phyloP scores from a whole-genome alignment of 2,797 vertebrate species.

The Phyllotis vaccarum region DNA sequence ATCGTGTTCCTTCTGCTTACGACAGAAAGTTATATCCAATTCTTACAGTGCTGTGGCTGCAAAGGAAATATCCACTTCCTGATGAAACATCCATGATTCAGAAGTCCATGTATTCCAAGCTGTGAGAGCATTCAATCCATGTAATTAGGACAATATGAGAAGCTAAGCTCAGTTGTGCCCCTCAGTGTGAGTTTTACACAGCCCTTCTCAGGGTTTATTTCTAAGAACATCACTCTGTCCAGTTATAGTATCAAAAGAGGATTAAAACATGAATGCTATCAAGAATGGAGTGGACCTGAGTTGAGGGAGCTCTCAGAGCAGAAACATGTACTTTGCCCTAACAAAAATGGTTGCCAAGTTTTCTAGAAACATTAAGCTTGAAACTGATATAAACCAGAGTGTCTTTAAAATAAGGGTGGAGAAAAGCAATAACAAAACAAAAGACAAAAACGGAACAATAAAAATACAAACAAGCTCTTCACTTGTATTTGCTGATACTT shows the following conservation, averaged over 20 bases:
- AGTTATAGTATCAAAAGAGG: slow-evolving; percentile 61
- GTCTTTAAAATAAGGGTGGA: neutral
- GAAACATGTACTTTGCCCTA: slow-evolving; percentile 25
- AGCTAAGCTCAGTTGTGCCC: slow-evolving; percentile 68
- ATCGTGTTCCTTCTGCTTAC: neutral
- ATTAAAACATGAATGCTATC: slow-evolving; percentile 66
- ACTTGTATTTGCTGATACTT: slow-evolving; percentile 32
- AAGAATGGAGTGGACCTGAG: slow-evolving; percentile 2
- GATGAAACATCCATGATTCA: slow-evolving; percentile 12
- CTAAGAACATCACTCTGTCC: slow-evolving; percentile 18
- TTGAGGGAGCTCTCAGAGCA: slow-evolving; percentile 2
- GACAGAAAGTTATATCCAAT: neutral
- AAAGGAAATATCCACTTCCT: neutral
- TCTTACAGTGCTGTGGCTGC: neutral
- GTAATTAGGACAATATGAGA: slow-evolving; percentile 74
- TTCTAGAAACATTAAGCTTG: slow-evolving; percentile 23
- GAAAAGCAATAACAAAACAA: neutral
- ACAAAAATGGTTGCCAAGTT: slow-evolving; percentile 62
- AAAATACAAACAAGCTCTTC: neutral
- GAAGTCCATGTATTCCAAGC: slow-evolving; percentile 36
- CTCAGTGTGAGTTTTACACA: slow-evolving; percentile 52
- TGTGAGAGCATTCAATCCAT: slow-evolving; percentile 41
- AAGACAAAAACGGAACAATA: neutral
- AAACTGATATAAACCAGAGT: slow-evolving; percentile 33
- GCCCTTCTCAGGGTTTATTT: slow-evolving; percentile 65